Conservation (phyloP, 2,113 vertebrate genomes). For the Poeciliopsis prolifica region DNA sequence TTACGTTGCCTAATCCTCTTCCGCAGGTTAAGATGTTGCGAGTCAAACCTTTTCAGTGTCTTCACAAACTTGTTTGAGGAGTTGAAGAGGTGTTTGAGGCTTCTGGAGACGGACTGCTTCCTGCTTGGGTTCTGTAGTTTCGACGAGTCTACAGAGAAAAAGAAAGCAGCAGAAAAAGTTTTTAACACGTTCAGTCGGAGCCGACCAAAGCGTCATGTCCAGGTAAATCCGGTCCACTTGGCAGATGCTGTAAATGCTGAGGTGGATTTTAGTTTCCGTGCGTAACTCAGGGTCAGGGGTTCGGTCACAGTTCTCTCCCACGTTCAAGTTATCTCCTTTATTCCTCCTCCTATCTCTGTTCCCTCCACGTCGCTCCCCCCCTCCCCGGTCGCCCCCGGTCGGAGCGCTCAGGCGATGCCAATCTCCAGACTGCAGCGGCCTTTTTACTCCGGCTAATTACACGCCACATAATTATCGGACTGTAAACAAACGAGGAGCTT, state of each 20-base stretch:
- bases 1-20: no score
- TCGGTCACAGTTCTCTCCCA: constrained; percentile 28
- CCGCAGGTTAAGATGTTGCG: no score
- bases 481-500: constrained; percentile 64
- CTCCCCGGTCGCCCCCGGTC: neutral
- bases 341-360: constrained; percentile 8
- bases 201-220: neutral
- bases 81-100: constrained; percentile 97
- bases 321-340: constrained; percentile 28
- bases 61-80: constrained; percentile 98
- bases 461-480: constrained; percentile 69
- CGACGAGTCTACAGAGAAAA: constrained; percentile 80
- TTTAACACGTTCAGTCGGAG: neutral
- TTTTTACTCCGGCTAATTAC: constrained; percentile 72
- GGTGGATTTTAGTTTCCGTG: neutral
- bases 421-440: constrained; percentile 66
- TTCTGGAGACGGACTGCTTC: constrained; percentile 95
- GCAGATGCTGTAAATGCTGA: no score
- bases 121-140: constrained; percentile 92
- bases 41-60: constrained; percentile 90
- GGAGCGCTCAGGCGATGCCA: constrained; percentile 66
- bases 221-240: neutral
- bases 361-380: no score
- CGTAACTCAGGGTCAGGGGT: constrained; percentile 11
- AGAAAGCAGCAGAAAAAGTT: neutral